Conservation (phyloP, 2,888 invertebrate species). For the Epiblema foenella region DNA sequence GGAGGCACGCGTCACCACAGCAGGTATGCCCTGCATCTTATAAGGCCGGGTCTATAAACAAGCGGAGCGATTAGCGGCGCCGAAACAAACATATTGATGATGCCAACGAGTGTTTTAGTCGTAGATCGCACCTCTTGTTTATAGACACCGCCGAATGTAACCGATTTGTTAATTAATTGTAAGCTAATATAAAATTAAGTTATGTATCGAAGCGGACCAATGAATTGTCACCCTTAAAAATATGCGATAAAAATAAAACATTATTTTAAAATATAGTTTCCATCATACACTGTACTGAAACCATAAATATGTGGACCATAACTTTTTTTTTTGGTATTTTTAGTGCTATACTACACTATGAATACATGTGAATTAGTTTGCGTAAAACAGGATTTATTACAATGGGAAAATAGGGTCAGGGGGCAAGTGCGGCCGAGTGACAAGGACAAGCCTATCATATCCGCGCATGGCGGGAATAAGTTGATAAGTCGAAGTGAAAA, state of each 20-base stretch:
- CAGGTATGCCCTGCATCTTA: neutral
- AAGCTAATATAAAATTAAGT: slow-evolving; percentile 43
- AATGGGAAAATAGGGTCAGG: slow-evolving; percentile 71
- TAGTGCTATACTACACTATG: slow-evolving; percentile 50
- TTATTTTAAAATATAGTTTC: slow-evolving; percentile 45
- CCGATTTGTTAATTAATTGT: slow-evolving; percentile 39
- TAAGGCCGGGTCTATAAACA: neutral
- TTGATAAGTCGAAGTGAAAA: too few species aligned
- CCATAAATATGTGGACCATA: slow-evolving; percentile 46
- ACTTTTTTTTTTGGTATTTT: slow-evolving; percentile 50
- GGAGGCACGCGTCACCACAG: neutral
- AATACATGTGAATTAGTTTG: slow-evolving; percentile 53
- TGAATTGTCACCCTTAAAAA: slow-evolving; percentile 38
- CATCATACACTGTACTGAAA: slow-evolving; percentile 40
- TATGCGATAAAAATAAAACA: slow-evolving; percentile 44
- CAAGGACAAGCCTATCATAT: too few species aligned
- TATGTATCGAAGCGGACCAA: slow-evolving; percentile 43
- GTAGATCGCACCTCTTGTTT: neutral
- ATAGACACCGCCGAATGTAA: neutral
- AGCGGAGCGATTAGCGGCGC: neutral
- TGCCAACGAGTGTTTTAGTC: neutral
- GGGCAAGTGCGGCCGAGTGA: too few species aligned
- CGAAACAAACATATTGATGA: neutral
- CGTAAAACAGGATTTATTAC: slow-evolving; percentile 57
- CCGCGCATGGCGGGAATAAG: too few species aligned